Percentiles rank a stretch among this genome's conserved stretches.
phyloP scores from a whole-genome alignment of 2,797 vertebrate genomes.

The Pseudochirops corinnae region DNA sequence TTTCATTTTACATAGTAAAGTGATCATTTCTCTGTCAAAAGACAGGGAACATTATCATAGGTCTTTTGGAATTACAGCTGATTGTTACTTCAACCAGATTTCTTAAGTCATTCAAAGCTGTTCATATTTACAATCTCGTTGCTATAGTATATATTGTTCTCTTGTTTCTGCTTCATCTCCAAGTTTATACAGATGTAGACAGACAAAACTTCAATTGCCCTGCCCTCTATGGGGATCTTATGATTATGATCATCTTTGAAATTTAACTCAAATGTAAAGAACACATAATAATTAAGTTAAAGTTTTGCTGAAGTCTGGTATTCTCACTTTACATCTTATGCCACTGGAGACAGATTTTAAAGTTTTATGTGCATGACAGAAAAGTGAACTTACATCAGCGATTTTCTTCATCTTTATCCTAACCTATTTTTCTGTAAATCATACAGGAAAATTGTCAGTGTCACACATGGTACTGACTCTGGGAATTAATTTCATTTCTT shows the following conservation, averaged over 20 bases:
- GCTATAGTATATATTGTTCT: not conserved
- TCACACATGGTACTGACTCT: constrained; percentile 25
- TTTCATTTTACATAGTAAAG: not conserved
- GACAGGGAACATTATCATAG: not conserved
- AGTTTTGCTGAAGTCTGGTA: not conserved
- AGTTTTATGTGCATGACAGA: constrained; percentile 15
- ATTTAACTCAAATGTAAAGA: not conserved
- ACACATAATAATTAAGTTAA: not conserved
- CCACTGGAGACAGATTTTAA: constrained; percentile 13
- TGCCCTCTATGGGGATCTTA: not conserved
- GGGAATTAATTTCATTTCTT: constrained; percentile 62
- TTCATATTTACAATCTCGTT: not conserved
- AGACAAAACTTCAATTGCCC: not conserved
- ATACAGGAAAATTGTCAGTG: constrained; percentile 23
- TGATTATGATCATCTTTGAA: not conserved
- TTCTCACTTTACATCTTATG: not conserved
- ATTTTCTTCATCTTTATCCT: constrained; percentile 47
- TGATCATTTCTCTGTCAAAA: not conserved
- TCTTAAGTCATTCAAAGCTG: not conserved
- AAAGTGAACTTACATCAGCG: not conserved
- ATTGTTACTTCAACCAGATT: not conserved
- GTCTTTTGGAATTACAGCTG: not conserved
- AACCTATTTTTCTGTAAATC: constrained; percentile 44
- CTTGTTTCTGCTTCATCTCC: not conserved
- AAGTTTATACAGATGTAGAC: not conserved